Conservation (phyloP, 2,888 invertebrate species). For the Agrotis clavis region DNA sequence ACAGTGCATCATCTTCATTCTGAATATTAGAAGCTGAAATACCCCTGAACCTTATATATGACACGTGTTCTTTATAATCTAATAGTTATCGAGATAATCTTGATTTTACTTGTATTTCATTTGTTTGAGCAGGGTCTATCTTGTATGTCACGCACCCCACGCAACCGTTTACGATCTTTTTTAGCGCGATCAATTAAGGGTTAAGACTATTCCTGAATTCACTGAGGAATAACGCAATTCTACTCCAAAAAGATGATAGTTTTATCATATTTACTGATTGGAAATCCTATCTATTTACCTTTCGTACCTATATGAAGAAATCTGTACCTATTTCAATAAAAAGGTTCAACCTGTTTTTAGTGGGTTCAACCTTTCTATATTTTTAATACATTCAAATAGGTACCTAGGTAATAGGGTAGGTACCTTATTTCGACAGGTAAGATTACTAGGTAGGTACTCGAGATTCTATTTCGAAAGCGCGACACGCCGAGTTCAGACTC, state of each 20-base stretch:
- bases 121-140: too few species aligned
- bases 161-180: too few species aligned
- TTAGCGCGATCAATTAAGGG: not conserved
- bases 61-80: too few species aligned
- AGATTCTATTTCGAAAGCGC: constrained; percentile 18
- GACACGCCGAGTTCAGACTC: constrained; percentile 5
- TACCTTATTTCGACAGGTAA: not conserved
- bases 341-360: too few species aligned
- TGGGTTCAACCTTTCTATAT: not conserved
- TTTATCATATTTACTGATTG: too few species aligned
- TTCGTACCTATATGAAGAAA: not conserved
- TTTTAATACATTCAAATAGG: not conserved
- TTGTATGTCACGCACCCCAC: too few species aligned
- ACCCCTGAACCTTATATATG: too few species aligned
- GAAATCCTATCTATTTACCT: not conserved
- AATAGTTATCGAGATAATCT: too few species aligned
- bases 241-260: not conserved
- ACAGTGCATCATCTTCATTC: too few species aligned
- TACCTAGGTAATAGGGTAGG: too few species aligned
- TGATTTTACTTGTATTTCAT: too few species aligned
- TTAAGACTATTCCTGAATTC: not conserved
- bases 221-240: not conserved
- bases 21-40: too few species aligned
- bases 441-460: not conserved
- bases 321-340: not conserved